Base-by-base conservation (phyloP, 2,113 vertebrate species). In the Butorides virescens region DNA sequence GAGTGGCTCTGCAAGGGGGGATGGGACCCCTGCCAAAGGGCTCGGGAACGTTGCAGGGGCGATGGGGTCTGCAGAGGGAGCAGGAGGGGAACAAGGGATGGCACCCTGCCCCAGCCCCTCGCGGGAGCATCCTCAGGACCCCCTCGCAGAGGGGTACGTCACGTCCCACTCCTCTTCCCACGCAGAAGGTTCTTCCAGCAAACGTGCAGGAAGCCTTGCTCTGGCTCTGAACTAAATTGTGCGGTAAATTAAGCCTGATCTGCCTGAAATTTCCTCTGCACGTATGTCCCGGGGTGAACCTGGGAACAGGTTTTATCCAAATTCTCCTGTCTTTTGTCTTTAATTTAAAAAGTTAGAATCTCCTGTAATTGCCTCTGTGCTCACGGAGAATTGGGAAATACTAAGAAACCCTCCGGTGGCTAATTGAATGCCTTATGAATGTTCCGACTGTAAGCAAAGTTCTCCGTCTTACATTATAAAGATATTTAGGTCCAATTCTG, bases 401-500 rank as follows among this genome's bases (percentile, higher is more conserved):
- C 74, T 26, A 21, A 76, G 89, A 58, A 91, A 87, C 36, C 74
- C 96, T 93, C 94, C 1, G 0, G 87, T 88, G 95, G 44, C 71
- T 94, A 91, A 90, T 86, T 93, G 95, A 94, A 91, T 42, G 70
- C 77, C 37, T 82, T 93, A 58, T 81, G 56, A 92, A 82, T 76
- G 74, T 67, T 92, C 87, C 2, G 27, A 37, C 89, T 74, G 81
- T 93, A 88, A 97, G 91, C 96, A 95, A 90, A 82, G 53, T 82
- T 96, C 87, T 91, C 83, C 71, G 39, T 58, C 92, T 95, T 85
- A 82, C 80, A 73, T 85, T 97, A 92, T 93, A 79, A 88, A 95
- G 96, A 93, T 96, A 95, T 86, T 96, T 90, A 95, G 91, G 89
- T 81, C 74, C 87, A 61, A 67, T 79, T 93, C 93, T 86, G 50